Evolutionary conservation across 2,797 vertebrate genomes (phyloP).

Genomic region (Sebastiscus albofasciatus): DNA sequence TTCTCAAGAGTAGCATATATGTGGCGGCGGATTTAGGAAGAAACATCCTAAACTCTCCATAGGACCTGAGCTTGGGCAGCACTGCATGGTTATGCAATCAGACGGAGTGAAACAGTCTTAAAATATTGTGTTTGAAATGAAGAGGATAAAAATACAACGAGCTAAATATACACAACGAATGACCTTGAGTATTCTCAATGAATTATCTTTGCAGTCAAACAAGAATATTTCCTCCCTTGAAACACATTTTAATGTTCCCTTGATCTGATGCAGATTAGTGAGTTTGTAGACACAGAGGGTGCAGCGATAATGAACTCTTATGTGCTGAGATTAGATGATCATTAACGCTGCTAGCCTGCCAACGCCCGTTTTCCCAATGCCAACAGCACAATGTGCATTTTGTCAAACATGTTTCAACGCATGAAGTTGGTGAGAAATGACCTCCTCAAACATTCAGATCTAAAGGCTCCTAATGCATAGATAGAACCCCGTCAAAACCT

Average conservation of each 20-base stretch:
- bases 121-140: conserved; percentile 50
- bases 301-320: background rate
- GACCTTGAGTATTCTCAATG: conserved; percentile 63
- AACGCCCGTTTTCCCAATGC: conserved; percentile 38
- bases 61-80: conserved; percentile 35
- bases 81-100: conserved; percentile 67
- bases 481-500: conserved; percentile 1
- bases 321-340: background rate
- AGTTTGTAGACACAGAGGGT: conserved; percentile 9
- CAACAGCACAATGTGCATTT: conserved; percentile 23
- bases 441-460: background rate
- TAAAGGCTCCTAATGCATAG: background rate
- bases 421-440: background rate
- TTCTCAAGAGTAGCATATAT: conserved; percentile 58
- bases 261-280: conserved; percentile 40
- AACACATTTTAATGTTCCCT: conserved; percentile 22
- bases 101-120: conserved; percentile 40
- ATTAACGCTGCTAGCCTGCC: background rate
- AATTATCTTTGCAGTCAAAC: conserved; percentile 41
- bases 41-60: conserved; percentile 15
- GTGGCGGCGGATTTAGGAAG: conserved; percentile 8
- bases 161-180: conserved; percentile 69
- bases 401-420: background rate
- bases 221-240: conserved; percentile 4
- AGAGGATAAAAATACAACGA: conserved; percentile 59